Conservation (phyloP, 2,888 invertebrate genomes). For the Acanthosepion esculentum region DNA sequence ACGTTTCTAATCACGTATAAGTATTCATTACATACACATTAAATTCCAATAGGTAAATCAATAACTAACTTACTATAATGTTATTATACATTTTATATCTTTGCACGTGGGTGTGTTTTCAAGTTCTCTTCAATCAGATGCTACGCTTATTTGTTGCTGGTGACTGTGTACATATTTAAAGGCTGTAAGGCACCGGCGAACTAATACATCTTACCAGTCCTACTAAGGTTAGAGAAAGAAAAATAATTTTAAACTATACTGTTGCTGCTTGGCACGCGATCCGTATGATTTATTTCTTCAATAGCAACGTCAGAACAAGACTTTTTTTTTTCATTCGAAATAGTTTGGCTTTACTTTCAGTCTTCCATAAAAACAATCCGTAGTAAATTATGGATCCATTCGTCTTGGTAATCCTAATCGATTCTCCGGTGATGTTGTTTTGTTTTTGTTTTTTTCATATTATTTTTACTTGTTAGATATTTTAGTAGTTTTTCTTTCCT, state of each 20-base stretch:
- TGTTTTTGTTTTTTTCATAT: too few relatives aligned
- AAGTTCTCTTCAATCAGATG: not conserved
- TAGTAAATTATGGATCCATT: too few relatives aligned
- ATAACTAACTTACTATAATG: not conserved
- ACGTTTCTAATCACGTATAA: not conserved
- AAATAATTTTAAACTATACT: not conserved
- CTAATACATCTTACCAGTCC: not conserved
- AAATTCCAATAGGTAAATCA: not conserved
- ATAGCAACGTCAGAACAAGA: too few relatives aligned
- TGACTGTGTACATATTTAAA: too few relatives aligned
- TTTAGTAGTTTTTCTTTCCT: too few relatives aligned
- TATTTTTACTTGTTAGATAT: too few relatives aligned
- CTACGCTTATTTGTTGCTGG: not conserved
- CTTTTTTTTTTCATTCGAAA: too few relatives aligned
- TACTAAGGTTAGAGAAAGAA: not conserved
- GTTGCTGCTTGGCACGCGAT: not conserved
- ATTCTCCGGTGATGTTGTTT: too few relatives aligned
- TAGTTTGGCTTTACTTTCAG: too few relatives aligned
- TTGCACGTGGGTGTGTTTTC: not conserved
- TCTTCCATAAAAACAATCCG: too few relatives aligned
- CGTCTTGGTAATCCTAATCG: too few relatives aligned
- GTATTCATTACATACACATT: not conserved
- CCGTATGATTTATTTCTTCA: not conserved
- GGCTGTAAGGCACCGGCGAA: not conserved
- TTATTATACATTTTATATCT: not conserved